Conservation (phyloP, 2,797 vertebrate species). For the Lates japonicus region DNA sequence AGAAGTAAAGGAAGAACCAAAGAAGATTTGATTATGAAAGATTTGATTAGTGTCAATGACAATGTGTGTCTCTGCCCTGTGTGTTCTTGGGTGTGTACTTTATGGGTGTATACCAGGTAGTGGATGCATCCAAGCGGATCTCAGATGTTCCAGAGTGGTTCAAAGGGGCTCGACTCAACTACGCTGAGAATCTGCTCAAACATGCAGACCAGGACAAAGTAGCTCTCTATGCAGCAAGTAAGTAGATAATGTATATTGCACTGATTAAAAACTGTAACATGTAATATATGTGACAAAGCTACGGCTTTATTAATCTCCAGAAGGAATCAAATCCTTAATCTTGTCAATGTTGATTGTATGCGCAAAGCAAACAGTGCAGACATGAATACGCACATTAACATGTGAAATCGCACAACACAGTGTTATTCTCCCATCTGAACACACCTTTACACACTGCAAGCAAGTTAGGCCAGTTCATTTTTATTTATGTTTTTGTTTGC, state of each 20-base stretch:
- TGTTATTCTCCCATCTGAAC: background rate
- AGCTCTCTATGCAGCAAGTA: constrained; percentile 94
- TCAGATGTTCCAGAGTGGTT: constrained; percentile 96
- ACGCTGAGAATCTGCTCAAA: constrained; percentile 94
- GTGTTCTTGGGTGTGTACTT: constrained; percentile 30
- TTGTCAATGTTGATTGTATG: background rate
- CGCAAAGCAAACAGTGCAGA: background rate
- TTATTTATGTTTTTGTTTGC: background rate
- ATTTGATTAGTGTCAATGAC: background rate
- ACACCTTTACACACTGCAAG: background rate
- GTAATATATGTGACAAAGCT: background rate
- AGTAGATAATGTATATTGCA: constrained; percentile 65
- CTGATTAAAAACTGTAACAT: background rate
- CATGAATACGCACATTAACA: background rate
- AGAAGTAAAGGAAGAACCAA: background rate
- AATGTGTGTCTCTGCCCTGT: background rate
- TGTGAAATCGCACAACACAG: background rate
- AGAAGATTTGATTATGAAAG: background rate
- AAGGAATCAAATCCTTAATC: background rate
- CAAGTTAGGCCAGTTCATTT: background rate
- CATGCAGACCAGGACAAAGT: constrained; percentile 93
- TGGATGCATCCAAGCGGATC: constrained; percentile 91
- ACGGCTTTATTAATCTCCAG: background rate
- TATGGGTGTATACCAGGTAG: constrained; percentile 84
- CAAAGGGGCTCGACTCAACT: constrained; percentile 94